Percentiles rank a stretch among this genome's conserved stretches.
phyloP scores from a whole-genome alignment of 2,797 vertebrate genomes.

The Clarias laeviceps region DNA sequence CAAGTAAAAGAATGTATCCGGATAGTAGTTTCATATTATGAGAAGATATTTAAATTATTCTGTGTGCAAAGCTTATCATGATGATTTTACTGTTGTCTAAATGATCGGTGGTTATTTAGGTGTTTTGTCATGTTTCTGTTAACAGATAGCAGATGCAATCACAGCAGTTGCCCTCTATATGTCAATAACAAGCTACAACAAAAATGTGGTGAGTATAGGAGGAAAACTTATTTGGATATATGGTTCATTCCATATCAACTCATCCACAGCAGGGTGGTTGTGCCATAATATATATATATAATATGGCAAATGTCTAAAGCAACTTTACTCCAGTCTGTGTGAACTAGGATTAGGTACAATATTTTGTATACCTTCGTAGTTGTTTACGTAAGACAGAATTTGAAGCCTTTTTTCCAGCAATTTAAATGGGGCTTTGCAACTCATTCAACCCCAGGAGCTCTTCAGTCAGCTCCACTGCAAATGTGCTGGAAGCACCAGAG shows the following conservation, averaged over 20 bases:
- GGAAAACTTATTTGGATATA: not conserved
- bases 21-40: not conserved
- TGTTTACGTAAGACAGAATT: not conserved
- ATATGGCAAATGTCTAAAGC: not conserved
- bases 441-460: not conserved
- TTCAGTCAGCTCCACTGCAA: not conserved
- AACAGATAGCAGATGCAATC: slow-evolving; percentile 87
- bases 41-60: not conserved
- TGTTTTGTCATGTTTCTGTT: slow-evolving; percentile 32
- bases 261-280: not conserved
- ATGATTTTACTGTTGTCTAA: not conserved
- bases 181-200: slow-evolving; percentile 90
- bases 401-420: not conserved
- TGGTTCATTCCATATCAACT: not conserved
- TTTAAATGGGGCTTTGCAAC: not conserved
- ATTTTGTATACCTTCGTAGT: not conserved
- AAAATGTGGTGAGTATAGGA: slow-evolving; percentile 86
- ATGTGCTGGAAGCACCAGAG: not conserved
- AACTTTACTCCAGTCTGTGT: not conserved
- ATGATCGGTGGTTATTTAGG: not conserved
- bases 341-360: not conserved
- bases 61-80: not conserved
- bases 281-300: too few species aligned
- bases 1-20: not conserved
- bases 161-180: slow-evolving; percentile 91